Percentiles rank a stretch among this genome's conserved stretches.
These are phyloP conservation scores for Pardosa pseudoannulata DNA, from an alignment of 2,888 invertebrate genomes.

Conservation along the genomic window DNA sequence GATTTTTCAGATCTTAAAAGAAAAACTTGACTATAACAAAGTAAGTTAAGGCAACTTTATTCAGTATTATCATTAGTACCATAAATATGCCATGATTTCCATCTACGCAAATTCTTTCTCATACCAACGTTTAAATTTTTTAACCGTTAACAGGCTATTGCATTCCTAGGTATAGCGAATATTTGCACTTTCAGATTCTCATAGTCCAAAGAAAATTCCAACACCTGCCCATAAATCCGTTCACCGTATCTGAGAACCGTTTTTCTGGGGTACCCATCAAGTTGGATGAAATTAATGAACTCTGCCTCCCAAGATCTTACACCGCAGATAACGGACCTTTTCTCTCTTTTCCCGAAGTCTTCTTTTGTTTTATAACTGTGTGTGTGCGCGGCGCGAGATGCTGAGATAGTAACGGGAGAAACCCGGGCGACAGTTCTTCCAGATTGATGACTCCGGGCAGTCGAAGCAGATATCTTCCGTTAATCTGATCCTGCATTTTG, in stretches of 20 bases:
- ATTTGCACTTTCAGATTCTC: no score
- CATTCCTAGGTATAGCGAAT: no score
- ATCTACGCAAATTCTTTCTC: background rate
- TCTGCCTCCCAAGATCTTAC: background rate
- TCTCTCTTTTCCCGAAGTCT: background rate
- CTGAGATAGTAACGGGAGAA: constrained; percentile 50
- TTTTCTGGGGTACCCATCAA: background rate
- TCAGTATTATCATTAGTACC: no score
- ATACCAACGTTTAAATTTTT: no score
- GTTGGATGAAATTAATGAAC: constrained; percentile 4
- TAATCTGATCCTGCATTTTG: constrained; percentile 66
- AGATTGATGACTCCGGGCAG: constrained; percentile 55
- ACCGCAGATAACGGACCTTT: background rate
- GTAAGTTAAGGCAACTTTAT: background rate
- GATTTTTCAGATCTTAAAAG: no score
- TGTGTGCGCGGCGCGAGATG: no score
- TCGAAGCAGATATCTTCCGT: constrained; percentile 44
- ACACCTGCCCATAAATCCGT: constrained; percentile 4
- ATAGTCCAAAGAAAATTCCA: background rate
- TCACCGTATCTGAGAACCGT: background rate
- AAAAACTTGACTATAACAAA: no score
- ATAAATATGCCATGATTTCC: background rate
- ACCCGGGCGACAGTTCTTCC: constrained; percentile 28
- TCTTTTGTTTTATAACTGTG: constrained; percentile 14
- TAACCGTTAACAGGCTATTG: no score